These are phyloP conservation scores for Oreochromis aureus DNA, from an alignment of 2,113 vertebrate genomes.

Conservation along the genomic window DNA sequence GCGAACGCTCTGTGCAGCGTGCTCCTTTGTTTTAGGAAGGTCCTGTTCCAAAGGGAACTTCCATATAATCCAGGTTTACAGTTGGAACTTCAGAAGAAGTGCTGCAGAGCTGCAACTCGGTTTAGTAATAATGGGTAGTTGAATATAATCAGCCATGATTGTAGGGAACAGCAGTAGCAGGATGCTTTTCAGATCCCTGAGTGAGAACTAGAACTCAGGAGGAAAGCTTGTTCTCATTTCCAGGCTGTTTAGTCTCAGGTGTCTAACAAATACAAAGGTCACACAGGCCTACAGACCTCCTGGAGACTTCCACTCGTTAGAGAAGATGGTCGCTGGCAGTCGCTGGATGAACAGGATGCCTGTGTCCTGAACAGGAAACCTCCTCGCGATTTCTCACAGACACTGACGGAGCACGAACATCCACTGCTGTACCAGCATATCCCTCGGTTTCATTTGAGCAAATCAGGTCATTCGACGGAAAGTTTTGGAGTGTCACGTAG, in stretches of 20 bases:
- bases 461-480: neutral
- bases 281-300: neutral
- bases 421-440: accelerated
- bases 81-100: neutral
- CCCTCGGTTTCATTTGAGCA: accelerated
- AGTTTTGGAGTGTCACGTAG: neutral
- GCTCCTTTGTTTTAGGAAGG: neutral
- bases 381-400: neutral
- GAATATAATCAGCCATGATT: neutral
- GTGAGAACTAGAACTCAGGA: neutral
- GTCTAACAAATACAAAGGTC: neutral
- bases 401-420: neutral
- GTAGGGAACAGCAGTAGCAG: neutral
- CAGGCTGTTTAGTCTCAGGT: neutral
- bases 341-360: neutral
- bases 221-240: neutral
- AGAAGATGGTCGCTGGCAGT: neutral
- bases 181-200: neutral
- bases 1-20: neutral
- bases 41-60: neutral
- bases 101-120: neutral
- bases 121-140: neutral
- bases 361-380: neutral
- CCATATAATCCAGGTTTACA: neutral
- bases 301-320: accelerated